Conservation (phyloP, 2,888 invertebrate genomes). For the Biston stratarius region DNA sequence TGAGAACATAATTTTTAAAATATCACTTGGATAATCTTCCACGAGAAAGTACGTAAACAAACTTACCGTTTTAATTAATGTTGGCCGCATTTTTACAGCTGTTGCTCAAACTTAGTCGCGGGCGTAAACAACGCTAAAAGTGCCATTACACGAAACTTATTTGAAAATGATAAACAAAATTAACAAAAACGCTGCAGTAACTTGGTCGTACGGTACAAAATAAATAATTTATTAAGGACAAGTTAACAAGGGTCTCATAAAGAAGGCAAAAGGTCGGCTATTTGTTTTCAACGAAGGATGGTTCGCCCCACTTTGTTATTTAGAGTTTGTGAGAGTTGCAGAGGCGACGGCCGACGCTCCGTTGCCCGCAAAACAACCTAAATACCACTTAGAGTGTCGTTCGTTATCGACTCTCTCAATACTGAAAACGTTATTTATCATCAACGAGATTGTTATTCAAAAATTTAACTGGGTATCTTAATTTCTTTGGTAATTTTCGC, state of each 20-base stretch:
- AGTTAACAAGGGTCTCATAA: conserved; percentile 86
- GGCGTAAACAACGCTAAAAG: conserved; percentile 45
- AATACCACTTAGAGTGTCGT: conserved; percentile 50
- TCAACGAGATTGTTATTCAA: conserved; percentile 19
- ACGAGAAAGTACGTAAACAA: conserved; percentile 17
- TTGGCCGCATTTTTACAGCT: conserved; percentile 32
- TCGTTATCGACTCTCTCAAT: conserved; percentile 34
- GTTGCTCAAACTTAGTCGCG: conserved; percentile 37
- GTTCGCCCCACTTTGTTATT: conserved; percentile 80
- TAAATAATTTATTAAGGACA: conserved; percentile 86
- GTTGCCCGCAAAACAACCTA: conserved; percentile 62
- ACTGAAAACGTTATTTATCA: conserved; percentile 36
- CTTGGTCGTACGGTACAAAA: conserved; percentile 69
- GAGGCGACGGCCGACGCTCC: conserved; percentile 55
- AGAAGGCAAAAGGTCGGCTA: conserved; percentile 86
- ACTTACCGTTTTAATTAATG: conserved; percentile 34
- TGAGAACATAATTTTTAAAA: too few relatives aligned
- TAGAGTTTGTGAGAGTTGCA: conserved; percentile 73
- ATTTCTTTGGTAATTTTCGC: conserved; percentile 23
- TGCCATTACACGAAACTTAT: conserved; percentile 55
- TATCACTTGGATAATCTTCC: conserved; percentile 1
- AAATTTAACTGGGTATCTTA: conserved; percentile 25
- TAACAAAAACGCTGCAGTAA: conserved; percentile 69
- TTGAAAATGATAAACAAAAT: conserved; percentile 76
- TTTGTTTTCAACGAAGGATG: conserved; percentile 82